phyloP scores from a whole-genome alignment of 2,797 vertebrate genomes.

The Antrozous pallidus region DNA sequence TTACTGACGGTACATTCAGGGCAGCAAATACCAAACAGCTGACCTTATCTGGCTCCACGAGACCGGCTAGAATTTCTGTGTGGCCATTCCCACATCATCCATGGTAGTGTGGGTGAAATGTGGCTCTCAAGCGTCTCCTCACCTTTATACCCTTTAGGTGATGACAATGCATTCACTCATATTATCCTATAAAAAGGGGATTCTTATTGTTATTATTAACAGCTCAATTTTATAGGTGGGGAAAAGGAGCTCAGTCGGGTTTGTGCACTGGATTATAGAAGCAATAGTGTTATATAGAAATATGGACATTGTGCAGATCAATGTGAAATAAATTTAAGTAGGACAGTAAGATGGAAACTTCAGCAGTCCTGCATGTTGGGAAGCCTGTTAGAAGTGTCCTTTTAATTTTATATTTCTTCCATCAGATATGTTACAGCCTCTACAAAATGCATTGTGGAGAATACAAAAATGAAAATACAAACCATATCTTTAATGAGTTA shows the following conservation, averaged over 20 bases:
- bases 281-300: background rate
- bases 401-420: slow-evolving; percentile 3
- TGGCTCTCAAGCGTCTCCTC: background rate
- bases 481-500: background rate
- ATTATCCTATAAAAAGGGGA: background rate
- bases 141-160: background rate
- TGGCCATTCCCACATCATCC: slow-evolving; percentile 88
- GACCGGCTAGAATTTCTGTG: slow-evolving; percentile 82
- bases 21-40: slow-evolving; percentile 77
- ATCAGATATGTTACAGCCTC: background rate
- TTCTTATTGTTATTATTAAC: background rate
- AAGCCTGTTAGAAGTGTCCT: background rate
- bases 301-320: background rate
- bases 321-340: background rate
- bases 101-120: slow-evolving; percentile 87
- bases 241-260: background rate
- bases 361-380: background rate
- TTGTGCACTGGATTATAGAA: background rate
- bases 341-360: background rate
- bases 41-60: slow-evolving; percentile 78
- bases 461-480: background rate
- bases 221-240: background rate
- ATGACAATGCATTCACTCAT: background rate
- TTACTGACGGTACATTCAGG: slow-evolving; percentile 79
- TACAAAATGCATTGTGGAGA: background rate